Conservation (phyloP, 1,140 invertebrate species). For the Heterodera carotae region DNA sequence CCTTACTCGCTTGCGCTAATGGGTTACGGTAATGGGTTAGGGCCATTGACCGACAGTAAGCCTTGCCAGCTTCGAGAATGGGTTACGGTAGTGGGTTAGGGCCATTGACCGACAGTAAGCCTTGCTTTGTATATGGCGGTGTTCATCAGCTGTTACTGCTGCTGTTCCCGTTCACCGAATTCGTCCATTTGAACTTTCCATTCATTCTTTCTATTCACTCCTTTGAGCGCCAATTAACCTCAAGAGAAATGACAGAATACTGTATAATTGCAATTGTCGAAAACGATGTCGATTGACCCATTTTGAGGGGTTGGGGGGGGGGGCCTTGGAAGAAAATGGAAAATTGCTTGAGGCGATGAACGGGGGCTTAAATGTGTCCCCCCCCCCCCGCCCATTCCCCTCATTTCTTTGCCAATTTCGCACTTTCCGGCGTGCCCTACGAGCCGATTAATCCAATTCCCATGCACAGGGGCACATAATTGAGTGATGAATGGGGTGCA, state of each 20-base stretch:
- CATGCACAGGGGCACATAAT: slow-evolving; percentile 12
- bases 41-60: background rate
- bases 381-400: no score
- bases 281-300: slow-evolving; percentile 14
- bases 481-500: background rate
- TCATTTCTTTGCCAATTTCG: background rate
- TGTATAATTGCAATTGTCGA: slow-evolving; percentile 17
- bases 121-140: background rate
- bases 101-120: background rate
- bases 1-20: no score
- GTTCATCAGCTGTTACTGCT: background rate
- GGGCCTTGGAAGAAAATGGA: background rate
- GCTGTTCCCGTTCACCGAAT: background rate
- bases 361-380: slow-evolving; percentile 7
- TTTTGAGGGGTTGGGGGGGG: background rate
- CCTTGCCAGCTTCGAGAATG: no score
- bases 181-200: background rate
- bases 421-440: background rate
- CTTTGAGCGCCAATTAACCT: slow-evolving; percentile 10
- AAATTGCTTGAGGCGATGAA: slow-evolving; percentile 1
- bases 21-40: no score
- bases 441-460: slow-evolving; percentile 19
- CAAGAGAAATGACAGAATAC: background rate
- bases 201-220: background rate
- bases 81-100: no score